Evolutionary conservation across 1,140 invertebrate genomes (phyloP), one percentile per base, ranked within the genome.

Genomic region (Drosophila hydei): DNA sequence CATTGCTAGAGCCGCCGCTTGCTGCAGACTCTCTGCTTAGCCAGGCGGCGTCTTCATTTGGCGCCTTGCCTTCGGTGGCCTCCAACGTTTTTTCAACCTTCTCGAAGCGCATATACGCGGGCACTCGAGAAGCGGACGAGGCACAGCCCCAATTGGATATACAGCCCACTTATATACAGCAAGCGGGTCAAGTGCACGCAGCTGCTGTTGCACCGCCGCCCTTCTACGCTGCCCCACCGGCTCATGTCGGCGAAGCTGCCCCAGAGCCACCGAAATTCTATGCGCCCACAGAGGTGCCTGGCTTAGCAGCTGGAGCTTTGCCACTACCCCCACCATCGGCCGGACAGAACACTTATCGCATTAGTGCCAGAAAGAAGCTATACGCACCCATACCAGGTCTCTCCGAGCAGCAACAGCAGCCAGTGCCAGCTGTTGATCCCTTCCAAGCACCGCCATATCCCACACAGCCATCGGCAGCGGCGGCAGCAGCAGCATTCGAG

Each of bases 361-460:
- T 94, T 19, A 89, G 92, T 9, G 90, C 92, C 0, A 93, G 91
- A 60, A 94, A 93, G 85, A 94, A 93, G 90, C 77, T 92, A 3
- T 94, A 94, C 84, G 93, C 93, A 14, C 93, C 93, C 69, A 93
- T 94, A 81, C 93, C 93, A 2, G 93, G 93, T 3, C 72, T 94
- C 0, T 80, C 88, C 6, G 84, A 89, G 33, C 81, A 14, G 33
- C 62, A 25, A 27, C 48, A 52, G 33, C 68, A 30, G 5, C 21
- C 30, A 5, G 38, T 61, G n/a, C 30, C 54, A n/a, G 52, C 63
- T 11, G 14, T 40, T 48, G 52, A 21, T 42, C 40, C 68, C 14
- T 84, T 83, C 21, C 65, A 74, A 18, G 79, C 79, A 14, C 79
- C 84, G 33, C 63, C 73, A 27, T 84, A 89, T 77, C 76, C 81